phyloP scores from a whole-genome alignment of 2,113 vertebrate genomes.

The Xiphophorus couchianus region DNA sequence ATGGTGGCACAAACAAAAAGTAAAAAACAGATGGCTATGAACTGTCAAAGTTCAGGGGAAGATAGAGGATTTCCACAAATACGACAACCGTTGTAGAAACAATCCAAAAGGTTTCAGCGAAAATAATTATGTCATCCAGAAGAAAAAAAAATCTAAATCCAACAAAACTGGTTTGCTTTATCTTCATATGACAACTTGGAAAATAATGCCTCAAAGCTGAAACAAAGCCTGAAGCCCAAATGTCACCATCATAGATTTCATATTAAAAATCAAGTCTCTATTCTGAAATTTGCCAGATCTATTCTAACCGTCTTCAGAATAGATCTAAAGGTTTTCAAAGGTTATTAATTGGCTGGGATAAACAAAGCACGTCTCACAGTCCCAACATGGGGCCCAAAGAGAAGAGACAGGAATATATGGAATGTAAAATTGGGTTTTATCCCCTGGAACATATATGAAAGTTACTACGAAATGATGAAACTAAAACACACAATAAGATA shows the following conservation, averaged over 20 bases:
- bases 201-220: neutral
- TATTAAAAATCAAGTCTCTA: no score
- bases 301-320: no score
- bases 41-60: conserved; percentile 6
- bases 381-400: no score
- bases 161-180: neutral
- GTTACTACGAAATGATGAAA: no score
- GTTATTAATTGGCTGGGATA: no score
- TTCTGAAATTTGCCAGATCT: no score
- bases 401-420: neutral
- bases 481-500: no score
- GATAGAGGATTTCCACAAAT: conserved; percentile 8
- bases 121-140: conserved; percentile 5
- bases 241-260: neutral
- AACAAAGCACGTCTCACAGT: no score
- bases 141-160: neutral
- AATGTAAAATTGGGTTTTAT: no score
- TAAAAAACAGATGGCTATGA: conserved; percentile 5
- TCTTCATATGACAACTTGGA: neutral
- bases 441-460: no score
- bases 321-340: no score
- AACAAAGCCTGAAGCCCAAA: neutral
- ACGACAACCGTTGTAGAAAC: conserved; percentile 14
- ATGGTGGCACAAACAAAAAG: conserved; percentile 44
- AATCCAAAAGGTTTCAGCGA: conserved; percentile 19